phyloP scores from a whole-genome alignment of 2,797 vertebrate species.

The Cryptoprocta ferox region DNA sequence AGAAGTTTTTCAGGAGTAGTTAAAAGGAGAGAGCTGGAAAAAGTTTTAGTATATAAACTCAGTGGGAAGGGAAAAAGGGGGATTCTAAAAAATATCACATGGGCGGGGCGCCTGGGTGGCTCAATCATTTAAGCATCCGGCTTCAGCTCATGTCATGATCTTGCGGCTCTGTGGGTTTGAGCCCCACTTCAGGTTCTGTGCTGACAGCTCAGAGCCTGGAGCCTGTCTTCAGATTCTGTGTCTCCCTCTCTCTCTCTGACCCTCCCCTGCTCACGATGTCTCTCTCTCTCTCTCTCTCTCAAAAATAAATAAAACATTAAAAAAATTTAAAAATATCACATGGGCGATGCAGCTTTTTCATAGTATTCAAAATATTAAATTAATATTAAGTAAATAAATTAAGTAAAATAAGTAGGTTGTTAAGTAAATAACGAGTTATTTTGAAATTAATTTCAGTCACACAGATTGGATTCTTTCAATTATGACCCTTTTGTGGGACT shows the following conservation, averaged over 20 bases:
- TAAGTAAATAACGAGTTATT: not conserved
- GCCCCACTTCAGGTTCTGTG: too few relatives aligned
- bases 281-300: too few relatives aligned
- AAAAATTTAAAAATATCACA: too few relatives aligned
- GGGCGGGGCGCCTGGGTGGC: too few relatives aligned
- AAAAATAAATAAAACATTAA: too few relatives aligned
- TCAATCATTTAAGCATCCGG: too few relatives aligned
- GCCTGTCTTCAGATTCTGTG: too few relatives aligned
- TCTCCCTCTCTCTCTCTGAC: too few relatives aligned
- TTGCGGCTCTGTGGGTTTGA: too few relatives aligned
- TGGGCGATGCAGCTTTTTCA: not conserved
- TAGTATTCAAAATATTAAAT: not conserved
- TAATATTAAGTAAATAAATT: not conserved
- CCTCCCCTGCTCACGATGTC: too few relatives aligned
- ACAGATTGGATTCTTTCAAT: not conserved
- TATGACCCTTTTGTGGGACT: not conserved
- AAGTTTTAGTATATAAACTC: not conserved
- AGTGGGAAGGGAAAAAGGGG: not conserved
- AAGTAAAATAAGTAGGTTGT: not conserved
- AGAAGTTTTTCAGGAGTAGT: not conserved
- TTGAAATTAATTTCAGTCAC: constrained; percentile 7
- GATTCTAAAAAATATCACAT: not conserved
- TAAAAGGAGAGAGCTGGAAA: not conserved
- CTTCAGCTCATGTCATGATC: too few relatives aligned
- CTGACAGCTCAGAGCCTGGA: too few relatives aligned